phyloP scores from a whole-genome alignment of 2,888 invertebrate genomes.

The Heliconius ethilla region DNA sequence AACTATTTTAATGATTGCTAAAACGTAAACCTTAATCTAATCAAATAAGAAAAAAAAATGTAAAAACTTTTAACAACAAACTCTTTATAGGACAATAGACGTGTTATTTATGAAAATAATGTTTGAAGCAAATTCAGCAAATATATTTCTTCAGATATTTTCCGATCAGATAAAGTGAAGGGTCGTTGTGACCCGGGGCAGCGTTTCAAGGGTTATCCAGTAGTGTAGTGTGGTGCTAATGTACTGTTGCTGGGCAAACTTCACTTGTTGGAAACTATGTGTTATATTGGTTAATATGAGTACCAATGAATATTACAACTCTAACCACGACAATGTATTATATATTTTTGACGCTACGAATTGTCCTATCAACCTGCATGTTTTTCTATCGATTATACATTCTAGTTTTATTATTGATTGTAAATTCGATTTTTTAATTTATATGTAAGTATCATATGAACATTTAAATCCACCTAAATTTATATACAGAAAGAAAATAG shows the following conservation, averaged over 20 bases:
- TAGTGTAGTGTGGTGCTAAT: conserved; percentile 64
- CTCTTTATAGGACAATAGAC: background rate
- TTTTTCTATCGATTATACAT: too few relatives aligned
- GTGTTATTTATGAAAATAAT: conserved; percentile 14
- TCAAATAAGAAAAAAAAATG: background rate
- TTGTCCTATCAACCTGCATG: too few relatives aligned
- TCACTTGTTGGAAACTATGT: conserved; percentile 19
- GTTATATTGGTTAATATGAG: conserved; percentile 15
- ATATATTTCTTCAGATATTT: conserved; percentile 54
- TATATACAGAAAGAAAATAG: background rate
- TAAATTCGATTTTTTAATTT: too few relatives aligned
- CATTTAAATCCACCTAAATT: too few relatives aligned
- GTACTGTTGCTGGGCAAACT: conserved; percentile 54
- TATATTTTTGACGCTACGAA: too few relatives aligned
- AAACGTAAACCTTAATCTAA: too few relatives aligned
- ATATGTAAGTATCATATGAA: too few relatives aligned
- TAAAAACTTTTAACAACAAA: background rate
- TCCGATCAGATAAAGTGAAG: conserved; percentile 60
- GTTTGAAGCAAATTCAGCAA: conserved; percentile 26
- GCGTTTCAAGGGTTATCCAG: conserved; percentile 52
- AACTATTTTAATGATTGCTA: too few relatives aligned
- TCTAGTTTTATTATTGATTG: too few relatives aligned
- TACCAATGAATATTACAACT: background rate
- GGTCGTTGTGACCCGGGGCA: conserved; percentile 59
- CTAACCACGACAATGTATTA: too few relatives aligned